These are phyloP conservation scores for Scrobipalpa costella DNA, from an alignment of 2,888 invertebrate species.

Conservation along the genomic window DNA sequence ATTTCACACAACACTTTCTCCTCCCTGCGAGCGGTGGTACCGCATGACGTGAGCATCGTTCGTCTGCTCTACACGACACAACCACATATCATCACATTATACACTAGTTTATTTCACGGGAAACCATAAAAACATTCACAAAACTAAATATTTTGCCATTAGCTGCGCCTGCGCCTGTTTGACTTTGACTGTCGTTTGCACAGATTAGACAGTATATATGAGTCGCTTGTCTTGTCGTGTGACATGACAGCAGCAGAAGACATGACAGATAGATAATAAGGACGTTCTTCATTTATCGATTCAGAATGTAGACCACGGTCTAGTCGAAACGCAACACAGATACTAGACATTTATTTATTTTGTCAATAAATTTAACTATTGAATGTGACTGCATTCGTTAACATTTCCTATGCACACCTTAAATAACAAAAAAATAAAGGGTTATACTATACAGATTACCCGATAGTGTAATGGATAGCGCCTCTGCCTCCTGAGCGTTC, in stretches of 20 bases:
- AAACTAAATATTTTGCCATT: slow-evolving; percentile 21
- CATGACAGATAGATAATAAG: no score
- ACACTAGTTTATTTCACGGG: not conserved
- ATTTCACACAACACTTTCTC: slow-evolving; percentile 79
- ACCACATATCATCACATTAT: slow-evolving; percentile 53
- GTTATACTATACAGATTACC: no score
- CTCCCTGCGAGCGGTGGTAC: slow-evolving; percentile 55
- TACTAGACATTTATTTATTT: no score
- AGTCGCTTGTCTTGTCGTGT: not conserved
- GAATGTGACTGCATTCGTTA: no score
- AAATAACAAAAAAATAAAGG: no score
- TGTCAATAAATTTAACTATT: no score
- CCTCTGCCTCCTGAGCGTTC: no score
- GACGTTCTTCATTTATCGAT: slow-evolving; percentile 1
- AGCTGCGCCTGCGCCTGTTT: slow-evolving; percentile 28
- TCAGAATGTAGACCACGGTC: no score
- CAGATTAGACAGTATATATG: no score
- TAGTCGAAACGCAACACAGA: no score
- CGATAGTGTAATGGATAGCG: no score
- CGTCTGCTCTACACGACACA: slow-evolving; percentile 38
- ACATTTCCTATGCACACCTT: no score
- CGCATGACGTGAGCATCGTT: slow-evolving; percentile 52
- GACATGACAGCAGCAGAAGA: slow-evolving; percentile 5
- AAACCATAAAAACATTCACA: slow-evolving; percentile 21
- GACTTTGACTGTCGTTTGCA: slow-evolving; percentile 10